Conservation (phyloP, 2,113 vertebrate genomes). For the Egretta garzetta region DNA sequence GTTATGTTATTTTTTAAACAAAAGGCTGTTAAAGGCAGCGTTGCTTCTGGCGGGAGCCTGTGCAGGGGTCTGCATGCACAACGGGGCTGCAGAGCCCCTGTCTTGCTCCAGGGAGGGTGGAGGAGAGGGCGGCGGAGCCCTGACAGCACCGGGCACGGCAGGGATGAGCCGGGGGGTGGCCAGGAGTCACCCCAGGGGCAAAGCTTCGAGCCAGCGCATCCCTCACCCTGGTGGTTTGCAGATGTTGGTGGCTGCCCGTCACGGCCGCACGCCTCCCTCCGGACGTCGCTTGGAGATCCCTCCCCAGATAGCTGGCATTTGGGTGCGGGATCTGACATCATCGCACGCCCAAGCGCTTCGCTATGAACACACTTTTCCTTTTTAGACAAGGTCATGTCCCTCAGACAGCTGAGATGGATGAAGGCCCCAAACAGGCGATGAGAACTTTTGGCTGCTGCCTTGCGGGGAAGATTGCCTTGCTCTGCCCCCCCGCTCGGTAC, state of each 20-base stretch:
- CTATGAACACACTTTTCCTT: neutral
- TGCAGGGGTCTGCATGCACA: neutral
- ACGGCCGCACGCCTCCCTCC: neutral
- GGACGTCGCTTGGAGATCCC: neutral
- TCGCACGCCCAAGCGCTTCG: neutral
- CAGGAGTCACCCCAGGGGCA: neutral
- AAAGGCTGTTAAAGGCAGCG: neutral
- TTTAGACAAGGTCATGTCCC: neutral
- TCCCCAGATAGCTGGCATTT: neutral
- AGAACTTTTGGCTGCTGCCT: neutral
- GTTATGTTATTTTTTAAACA: neutral
- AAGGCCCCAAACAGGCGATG: neutral
- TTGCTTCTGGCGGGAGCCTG: neutral
- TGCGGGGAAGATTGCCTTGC: neutral
- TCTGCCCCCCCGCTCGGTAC: neutral
- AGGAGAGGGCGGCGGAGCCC: neutral
- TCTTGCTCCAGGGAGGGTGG: neutral
- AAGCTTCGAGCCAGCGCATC: neutral
- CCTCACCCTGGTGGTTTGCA: neutral
- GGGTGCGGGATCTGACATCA: neutral
- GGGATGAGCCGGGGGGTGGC: neutral
- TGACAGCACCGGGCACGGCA: neutral
- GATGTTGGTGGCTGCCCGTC: neutral
- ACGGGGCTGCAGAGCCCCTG: neutral
- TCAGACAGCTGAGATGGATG: neutral